Evolutionary conservation across 64 coral and sea anemone genomes (phyloP).

Genomic region (Hydrozoanthus tunicans): DNA sequence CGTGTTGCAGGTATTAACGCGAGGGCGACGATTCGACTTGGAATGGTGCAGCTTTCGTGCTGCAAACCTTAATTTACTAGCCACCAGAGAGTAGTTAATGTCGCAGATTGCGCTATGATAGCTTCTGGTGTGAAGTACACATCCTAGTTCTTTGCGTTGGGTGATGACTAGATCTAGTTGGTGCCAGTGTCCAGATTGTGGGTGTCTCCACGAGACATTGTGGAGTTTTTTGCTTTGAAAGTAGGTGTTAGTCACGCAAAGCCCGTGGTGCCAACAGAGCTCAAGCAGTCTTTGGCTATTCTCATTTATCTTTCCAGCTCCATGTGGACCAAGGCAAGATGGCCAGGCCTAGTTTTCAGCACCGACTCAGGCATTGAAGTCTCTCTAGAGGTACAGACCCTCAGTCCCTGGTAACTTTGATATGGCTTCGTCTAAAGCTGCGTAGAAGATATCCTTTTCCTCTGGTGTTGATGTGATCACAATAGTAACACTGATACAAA

Average conservation of each 20-base stretch:
- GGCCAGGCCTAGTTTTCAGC: background rate
- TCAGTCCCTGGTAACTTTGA: background rate
- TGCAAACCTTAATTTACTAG: too few relatives aligned
- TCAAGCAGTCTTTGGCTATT: background rate
- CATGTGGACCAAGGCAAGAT: background rate
- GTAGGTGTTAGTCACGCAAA: background rate
- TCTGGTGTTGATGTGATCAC: background rate
- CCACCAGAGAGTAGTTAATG: too few relatives aligned
- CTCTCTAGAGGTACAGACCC: background rate
- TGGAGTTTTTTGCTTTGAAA: background rate
- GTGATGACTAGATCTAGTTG: background rate
- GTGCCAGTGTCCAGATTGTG: background rate
- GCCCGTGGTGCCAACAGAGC: background rate
- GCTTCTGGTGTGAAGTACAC: too few relatives aligned
- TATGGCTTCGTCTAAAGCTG: background rate
- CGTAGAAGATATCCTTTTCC: too few relatives aligned
- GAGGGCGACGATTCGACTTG: too few relatives aligned
- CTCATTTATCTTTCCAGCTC: background rate
- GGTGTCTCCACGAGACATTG: too few relatives aligned
- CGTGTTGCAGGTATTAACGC: too few relatives aligned
- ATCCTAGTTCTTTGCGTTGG: too few relatives aligned
- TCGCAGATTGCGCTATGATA: too few relatives aligned
- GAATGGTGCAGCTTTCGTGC: too few relatives aligned
- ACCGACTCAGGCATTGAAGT: background rate
- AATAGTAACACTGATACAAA: too few relatives aligned